Percentiles rank a stretch among this genome's conserved stretches.
These are phyloP conservation scores for Elysia chlorotica DNA, from an alignment of 1,140 invertebrate genomes.

Conservation along the genomic window DNA sequence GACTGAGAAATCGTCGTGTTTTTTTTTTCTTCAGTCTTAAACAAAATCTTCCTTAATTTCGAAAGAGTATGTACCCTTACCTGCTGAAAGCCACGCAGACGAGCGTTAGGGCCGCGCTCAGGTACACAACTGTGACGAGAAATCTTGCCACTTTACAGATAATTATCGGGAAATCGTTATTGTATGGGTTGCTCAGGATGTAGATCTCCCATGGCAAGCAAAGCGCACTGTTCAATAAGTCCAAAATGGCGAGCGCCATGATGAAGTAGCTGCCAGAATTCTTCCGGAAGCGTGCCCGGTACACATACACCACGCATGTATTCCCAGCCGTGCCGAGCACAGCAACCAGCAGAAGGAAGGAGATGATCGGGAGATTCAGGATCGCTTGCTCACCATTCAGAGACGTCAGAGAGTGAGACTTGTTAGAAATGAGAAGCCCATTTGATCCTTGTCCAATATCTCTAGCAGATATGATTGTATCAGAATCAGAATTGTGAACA, in stretches of 20 bases:
- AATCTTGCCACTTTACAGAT: constrained; percentile 20
- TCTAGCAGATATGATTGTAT: too few relatives aligned
- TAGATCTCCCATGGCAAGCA: constrained; percentile 24
- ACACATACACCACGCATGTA: constrained; percentile 18
- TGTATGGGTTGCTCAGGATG: constrained; percentile 21
- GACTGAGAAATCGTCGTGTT: too few relatives aligned
- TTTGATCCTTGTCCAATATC: too few relatives aligned
- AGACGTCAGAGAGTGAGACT: too few relatives aligned
- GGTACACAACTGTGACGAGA: constrained; percentile 6
- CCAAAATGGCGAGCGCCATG: constrained; percentile 23
- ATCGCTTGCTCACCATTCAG: constrained; percentile 10
- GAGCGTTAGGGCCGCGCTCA: constrained; percentile 18
- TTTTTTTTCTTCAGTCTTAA: too few relatives aligned
- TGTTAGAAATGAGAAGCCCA: too few relatives aligned
- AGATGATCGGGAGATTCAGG: constrained; percentile 20
- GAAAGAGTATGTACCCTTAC: too few relatives aligned
- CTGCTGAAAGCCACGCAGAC: constrained; percentile 18
- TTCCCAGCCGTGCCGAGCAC: constrained; percentile 18
- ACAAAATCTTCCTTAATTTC: too few relatives aligned
- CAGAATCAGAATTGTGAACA: too few relatives aligned
- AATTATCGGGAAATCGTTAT: neutral
- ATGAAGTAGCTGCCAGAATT: constrained; percentile 22
- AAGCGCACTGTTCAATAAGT: constrained; percentile 7
- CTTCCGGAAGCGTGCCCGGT: constrained; percentile 19
- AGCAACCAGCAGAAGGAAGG: constrained; percentile 20